phyloP scores from a whole-genome alignment of 2,888 invertebrate genomes.

The Drosophila kanekoi region DNA sequence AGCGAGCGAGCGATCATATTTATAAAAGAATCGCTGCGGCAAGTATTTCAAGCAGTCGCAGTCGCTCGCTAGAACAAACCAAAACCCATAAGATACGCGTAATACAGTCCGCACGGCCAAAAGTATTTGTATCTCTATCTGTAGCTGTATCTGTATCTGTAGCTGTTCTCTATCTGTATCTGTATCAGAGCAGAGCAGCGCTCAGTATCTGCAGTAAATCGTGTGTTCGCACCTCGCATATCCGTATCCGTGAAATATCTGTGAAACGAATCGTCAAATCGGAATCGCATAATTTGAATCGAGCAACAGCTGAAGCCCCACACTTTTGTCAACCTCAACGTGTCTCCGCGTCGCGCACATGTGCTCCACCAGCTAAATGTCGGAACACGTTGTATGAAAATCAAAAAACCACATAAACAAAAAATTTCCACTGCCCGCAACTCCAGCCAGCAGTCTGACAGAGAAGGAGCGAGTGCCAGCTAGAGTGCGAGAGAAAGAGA shows the following conservation, averaged over 20 bases:
- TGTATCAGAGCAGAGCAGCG: neutral
- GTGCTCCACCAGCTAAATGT: constrained; percentile 61
- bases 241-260: constrained; percentile 31
- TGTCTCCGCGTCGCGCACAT: constrained; percentile 46
- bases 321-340: constrained; percentile 2
- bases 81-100: constrained; percentile 23
- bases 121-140: constrained; percentile 24
- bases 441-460: constrained; percentile 4
- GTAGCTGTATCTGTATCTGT: constrained; percentile 28
- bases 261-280: constrained; percentile 1
- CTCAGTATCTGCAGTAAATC: constrained; percentile 8
- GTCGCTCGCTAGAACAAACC: constrained; percentile 78
- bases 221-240: constrained; percentile 9
- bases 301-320: constrained; percentile 7
- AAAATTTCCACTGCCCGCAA: constrained; percentile 38
- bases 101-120: constrained; percentile 4
- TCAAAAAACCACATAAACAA: constrained; percentile 10
- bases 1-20: constrained; percentile 69
- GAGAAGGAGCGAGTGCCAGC: neutral
- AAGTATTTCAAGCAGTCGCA: constrained; percentile 80
- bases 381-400: constrained; percentile 68
- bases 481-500: constrained; percentile 11
- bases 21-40: constrained; percentile 83
- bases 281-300: constrained; percentile 16
- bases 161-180: constrained; percentile 10